Evolutionary conservation across 2,113 vertebrate species (phyloP), one percentile per base, ranked within the genome.

Genomic region (Tylochromis polylepis): DNA sequence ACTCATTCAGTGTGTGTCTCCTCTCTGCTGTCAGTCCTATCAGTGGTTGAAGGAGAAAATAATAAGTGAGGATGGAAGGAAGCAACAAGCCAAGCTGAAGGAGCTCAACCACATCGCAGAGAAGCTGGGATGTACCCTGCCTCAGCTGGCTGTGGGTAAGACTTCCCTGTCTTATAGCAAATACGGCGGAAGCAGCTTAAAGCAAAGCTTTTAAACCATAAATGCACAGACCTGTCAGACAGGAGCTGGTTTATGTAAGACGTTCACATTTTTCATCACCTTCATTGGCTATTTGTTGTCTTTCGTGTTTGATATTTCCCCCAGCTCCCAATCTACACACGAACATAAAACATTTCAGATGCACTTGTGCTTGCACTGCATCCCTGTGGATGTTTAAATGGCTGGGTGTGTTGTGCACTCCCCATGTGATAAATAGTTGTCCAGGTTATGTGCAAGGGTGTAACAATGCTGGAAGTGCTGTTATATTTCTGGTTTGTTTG

Each of bases 31-130:
- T 4, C 89, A 99, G 99, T 98, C 98, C 58, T 99, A 99, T 93
- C 98, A 99, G 96, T 99, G 99, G 99, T 86, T 99, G 91, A 99
- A 98, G 92, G 99, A 99, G 90, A 98, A 99, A 93, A 99, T 99
- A 81, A 87, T 98, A 22, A 99, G 98, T 5, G 99, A 99, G 82
- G 98, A 99, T 51, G 99, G 99, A 58, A 96, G 98, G 57, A 99
- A 97, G 91, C 99, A 99, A 92, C 98, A 99, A 85, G 96, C 93
- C 67, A 99, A 99, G 90, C 96, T 99, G 75, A 99, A 98, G 85
- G 98, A 99, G 91, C 97, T 99, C 41, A 94, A 95, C 16, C 99
- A 98, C 29, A 98, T 99, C 3, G 97, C 98, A 0, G 98, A 98
- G 94, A 98, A 98, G 57, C 96, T 99, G n/a, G 96, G 97, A 72